Evolutionary conservation across 2,888 invertebrate genomes (phyloP), one percentile per base, ranked within the genome.

Genomic region (Halocaridina rubra): DNA sequence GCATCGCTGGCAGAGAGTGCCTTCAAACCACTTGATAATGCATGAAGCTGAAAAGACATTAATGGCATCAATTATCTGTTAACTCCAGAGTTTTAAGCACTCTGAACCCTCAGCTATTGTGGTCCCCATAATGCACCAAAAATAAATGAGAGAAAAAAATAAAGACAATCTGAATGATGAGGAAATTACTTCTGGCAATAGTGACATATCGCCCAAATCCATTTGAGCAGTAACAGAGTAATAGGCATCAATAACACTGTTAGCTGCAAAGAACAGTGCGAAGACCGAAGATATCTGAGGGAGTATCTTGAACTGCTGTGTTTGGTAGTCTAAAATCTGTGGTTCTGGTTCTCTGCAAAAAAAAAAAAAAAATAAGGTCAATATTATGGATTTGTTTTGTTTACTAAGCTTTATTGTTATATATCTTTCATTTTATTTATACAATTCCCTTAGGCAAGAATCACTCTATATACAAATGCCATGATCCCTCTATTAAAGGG

Each of bases 251-350:
- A 96, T 96, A 64, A 97, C 92, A 93, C 95, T 94, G 78, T 93
- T 93, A 0, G 96, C 95, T 59, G 94, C 93, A 88, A 95, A 93
- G 64, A 93, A 93, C 90, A 96, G 95, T 0, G 96, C 96, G 90
- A 97, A 95, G 46, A 94, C 94, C 1, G 95, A 93, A 0, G 97
- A 95, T 76, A 98, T 93, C 89, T 94, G 93, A 0, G 98, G 95
- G 89, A 98, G 95, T 29, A 99, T 91, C 91, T 98, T 98, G 90
- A 97, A 94, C 90, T 98, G 98, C 90, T 99, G 98, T 0, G 98
- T 97, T 88, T 96, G 94, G 90, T 96, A 99, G 90, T 98, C 97
- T 86, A 99, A 91, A 89, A 99, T 96, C 91, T 97, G 96, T 0
- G 96, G 95, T 90, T 98, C 98, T 0, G 94, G 94, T 89, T 94